A percentile compares a stretch with the other conserved stretches of the same genome.
Evolutionary conservation across 2,888 invertebrate species (phyloP).

Genomic region (Nudaria mundana): DNA sequence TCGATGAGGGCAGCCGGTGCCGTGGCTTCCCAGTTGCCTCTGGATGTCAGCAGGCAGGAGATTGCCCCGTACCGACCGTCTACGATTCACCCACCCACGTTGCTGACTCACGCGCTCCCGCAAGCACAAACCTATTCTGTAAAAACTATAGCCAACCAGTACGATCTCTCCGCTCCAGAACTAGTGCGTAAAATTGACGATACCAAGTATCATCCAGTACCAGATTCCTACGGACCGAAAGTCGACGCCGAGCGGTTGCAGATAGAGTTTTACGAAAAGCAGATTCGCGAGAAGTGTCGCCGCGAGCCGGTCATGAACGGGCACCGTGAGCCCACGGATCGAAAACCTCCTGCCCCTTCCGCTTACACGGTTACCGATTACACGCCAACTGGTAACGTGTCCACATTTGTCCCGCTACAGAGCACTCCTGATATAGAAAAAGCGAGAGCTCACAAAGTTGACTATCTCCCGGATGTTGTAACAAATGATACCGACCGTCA

Average conservation of each 20-base stretch:
- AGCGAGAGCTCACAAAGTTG: conserved; percentile 69
- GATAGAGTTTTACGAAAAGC: conserved; percentile 76
- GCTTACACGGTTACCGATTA: conserved; percentile 74
- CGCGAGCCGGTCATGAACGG: conserved; percentile 45
- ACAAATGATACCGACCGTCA: conserved; percentile 58
- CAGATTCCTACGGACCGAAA: conserved; percentile 34
- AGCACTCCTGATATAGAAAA: conserved; percentile 77
- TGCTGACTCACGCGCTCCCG: conserved; percentile 43
- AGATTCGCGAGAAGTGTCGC: conserved; percentile 64
- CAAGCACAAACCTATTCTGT: conserved; percentile 50
- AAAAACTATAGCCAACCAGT: conserved; percentile 62
- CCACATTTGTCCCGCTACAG: conserved; percentile 74
- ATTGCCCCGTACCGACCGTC: conserved; percentile 37
- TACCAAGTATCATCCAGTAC: conserved; percentile 23
- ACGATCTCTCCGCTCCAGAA: conserved; percentile 68
- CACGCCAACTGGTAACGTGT: conserved; percentile 60
- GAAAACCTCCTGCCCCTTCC: conserved; percentile 47
- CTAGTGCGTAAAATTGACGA: conserved; percentile 55
- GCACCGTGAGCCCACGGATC: conserved; percentile 31
- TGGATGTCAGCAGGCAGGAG: conserved; percentile 55
- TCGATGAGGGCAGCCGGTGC: conserved; percentile 76
- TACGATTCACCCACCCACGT: conserved; percentile 44
- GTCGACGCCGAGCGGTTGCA: conserved; percentile 69
- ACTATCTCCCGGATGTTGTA: conserved; percentile 73
- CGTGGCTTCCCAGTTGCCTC: conserved; percentile 75